Evolutionary conservation across 1,140 invertebrate species (phyloP), one percentile per base, ranked within the genome.

Genomic region (Danaus melanippus): DNA sequence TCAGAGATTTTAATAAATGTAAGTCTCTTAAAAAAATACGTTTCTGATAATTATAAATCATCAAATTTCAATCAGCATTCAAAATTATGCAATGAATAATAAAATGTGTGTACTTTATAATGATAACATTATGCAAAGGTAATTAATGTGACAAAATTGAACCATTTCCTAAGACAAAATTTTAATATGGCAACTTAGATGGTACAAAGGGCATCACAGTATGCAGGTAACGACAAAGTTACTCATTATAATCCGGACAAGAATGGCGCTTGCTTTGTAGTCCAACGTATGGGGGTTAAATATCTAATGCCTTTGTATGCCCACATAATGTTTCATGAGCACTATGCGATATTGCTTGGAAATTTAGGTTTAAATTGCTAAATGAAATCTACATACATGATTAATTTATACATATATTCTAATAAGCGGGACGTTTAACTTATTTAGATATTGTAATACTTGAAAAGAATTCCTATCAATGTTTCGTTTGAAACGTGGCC

Each of bases 161-260:
- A 32, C 21, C 21, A 7, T 32, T 32, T 32, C 21, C 21, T 32
- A 32, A 32, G 21, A 32, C 21, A 32, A 32, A 32, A 32, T 32
- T 32, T 32, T 32, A 32, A 32, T 32, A 32, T 32, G 21, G 21
- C 21, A 32, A 32, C 21, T 32, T 32, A 32, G 46, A 12, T 48
- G 17, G 15, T 43, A 60, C 52, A 65, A 63, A 64, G 62, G 52
- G 51, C 52, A 50, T 51, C 61, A 49, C 53, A 60, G 50, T 66
- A 66, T 60, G 63, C 60, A 72, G 59, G 68, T 66, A 67, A 58
- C 64, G 62, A 76, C 69, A 76, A 76, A 69, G 67, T 75, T 74
- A 73, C 67, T 75, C 64, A 75, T 76, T 77, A 74, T 76, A 74
- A 80, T 79, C 69, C 66, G 44, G 45, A 69, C 50, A 67, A 75